Evolutionary conservation across 1,140 invertebrate genomes (phyloP).

Genomic region (Popillia japonica): DNA sequence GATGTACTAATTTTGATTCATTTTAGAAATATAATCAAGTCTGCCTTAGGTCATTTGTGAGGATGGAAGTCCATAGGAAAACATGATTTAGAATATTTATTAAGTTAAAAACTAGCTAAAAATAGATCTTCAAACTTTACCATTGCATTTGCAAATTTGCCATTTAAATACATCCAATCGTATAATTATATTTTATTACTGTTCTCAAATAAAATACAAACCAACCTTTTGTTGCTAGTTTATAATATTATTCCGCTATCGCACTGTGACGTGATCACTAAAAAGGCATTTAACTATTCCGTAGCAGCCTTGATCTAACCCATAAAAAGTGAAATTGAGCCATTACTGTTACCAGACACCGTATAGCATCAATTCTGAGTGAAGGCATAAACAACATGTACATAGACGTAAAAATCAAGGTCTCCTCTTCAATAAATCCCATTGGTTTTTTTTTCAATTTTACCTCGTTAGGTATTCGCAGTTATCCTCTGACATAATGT

Average conservation of each 20-base stretch:
- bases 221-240: background rate
- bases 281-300: background rate
- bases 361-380: background rate
- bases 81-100: no score
- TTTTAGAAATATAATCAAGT: no score
- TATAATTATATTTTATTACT: background rate
- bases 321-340: conserved; percentile 37
- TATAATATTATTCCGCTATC: background rate
- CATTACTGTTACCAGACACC: conserved; percentile 24
- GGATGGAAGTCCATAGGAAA: no score
- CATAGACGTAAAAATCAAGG: conserved; percentile 29
- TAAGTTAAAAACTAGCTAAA: no score
- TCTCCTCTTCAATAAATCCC: conserved; percentile 14
- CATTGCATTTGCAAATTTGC: no score
- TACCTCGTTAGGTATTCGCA: background rate
- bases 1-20: no score
- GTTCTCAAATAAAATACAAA: background rate
- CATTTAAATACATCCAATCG: background rate
- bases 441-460: background rate
- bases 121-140: no score
- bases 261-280: background rate
- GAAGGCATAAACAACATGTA: conserved; percentile 16
- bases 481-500: background rate
- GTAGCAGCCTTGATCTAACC: conserved; percentile 13
- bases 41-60: no score